Conservation (phyloP, 2,888 invertebrate species). For the Melolontha melolontha region DNA sequence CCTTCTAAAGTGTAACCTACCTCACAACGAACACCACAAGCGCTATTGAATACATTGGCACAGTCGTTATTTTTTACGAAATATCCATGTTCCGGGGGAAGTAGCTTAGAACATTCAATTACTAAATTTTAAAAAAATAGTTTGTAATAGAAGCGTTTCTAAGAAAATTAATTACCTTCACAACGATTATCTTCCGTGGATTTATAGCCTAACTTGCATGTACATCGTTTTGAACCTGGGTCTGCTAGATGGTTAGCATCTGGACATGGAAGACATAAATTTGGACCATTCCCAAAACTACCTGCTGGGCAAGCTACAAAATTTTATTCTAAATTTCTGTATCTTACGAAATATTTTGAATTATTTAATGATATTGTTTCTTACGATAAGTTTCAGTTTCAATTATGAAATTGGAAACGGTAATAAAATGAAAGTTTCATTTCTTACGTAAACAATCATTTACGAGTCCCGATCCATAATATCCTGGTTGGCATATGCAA, state of each 20-base stretch:
- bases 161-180: constrained; percentile 65
- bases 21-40: constrained; percentile 76
- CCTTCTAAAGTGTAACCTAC: constrained; percentile 70
- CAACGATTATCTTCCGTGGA: constrained; percentile 66
- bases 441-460: constrained; percentile 72
- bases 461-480: constrained; percentile 73
- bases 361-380: background rate
- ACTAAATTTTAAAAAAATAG: constrained; percentile 58
- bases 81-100: constrained; percentile 74
- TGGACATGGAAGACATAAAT: constrained; percentile 69
- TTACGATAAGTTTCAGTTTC: constrained; percentile 7
- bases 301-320: constrained; percentile 74
- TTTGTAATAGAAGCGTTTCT: background rate
- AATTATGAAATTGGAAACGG: constrained; percentile 3
- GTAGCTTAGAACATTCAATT: constrained; percentile 71
- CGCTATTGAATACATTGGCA: constrained; percentile 75
- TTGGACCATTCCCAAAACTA: constrained; percentile 72
- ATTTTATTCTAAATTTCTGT: background rate
- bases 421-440: background rate
- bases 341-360: too few species aligned
- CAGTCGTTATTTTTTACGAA: constrained; percentile 74
- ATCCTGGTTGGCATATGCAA: constrained; percentile 75
- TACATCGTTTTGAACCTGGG: constrained; percentile 70
- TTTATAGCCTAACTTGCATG: constrained; percentile 73
- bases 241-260: constrained; percentile 73